Conservation (phyloP, 2,113 vertebrate species). For the Shinisaurus crocodilurus region DNA sequence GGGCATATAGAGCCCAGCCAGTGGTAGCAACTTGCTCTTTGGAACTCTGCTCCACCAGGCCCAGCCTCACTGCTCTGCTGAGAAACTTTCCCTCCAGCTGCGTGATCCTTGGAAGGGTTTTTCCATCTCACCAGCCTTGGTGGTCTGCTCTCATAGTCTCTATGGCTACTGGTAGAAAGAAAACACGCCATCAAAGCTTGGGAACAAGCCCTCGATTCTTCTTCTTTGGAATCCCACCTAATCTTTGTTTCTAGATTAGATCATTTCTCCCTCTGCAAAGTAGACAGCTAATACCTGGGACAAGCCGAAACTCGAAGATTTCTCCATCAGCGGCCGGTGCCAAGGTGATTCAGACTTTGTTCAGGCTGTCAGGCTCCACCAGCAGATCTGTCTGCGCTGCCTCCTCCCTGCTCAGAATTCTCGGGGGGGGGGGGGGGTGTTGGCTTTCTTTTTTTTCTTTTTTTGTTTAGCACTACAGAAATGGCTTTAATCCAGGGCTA, state of each 20-base stretch:
- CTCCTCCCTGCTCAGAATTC: too few species aligned
- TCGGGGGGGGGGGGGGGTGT: too few species aligned
- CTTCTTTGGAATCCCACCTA: neutral
- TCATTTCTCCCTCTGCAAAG: neutral
- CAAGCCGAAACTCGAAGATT: neutral
- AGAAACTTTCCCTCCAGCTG: neutral
- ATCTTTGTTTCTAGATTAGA: constrained; percentile 3
- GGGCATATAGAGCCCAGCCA: too few species aligned
- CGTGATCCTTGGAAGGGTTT: neutral
- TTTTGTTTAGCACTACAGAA: neutral
- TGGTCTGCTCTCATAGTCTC: neutral
- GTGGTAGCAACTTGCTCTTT: too few species aligned
- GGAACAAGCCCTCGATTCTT: neutral
- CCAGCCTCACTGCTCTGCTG: too few species aligned
- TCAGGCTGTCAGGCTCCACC: neutral
- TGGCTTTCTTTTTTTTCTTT: neutral
- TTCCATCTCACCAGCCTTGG: neutral
- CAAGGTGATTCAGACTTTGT: neutral
- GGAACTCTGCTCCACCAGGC: too few species aligned
- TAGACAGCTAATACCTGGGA: neutral
- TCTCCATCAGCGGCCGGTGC: neutral
- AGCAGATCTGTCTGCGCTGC: neutral
- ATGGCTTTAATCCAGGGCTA: neutral
- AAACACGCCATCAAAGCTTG: neutral
- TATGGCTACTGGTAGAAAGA: neutral